These are phyloP conservation scores for Heliothis peltigera DNA, from an alignment of 2,888 invertebrate species.

Conservation along the genomic window DNA sequence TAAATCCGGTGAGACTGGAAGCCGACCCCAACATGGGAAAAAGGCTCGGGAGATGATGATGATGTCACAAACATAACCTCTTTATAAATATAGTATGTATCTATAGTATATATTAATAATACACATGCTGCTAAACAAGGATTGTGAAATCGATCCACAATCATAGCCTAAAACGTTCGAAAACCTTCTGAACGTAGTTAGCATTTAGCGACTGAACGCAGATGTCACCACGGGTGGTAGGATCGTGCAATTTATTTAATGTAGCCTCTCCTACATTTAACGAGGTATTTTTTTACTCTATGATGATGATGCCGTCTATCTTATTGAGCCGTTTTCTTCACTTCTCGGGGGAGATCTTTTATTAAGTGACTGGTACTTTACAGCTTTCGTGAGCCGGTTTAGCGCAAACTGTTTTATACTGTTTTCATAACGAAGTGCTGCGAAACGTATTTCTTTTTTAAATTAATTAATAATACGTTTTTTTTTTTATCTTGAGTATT, in stretches of 20 bases:
- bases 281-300: conserved; percentile 79
- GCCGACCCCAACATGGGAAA: too few species aligned
- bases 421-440: conserved; percentile 27
- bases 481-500: background rate
- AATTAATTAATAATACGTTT: too few species aligned
- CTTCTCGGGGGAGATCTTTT: conserved; percentile 82
- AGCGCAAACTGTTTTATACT: conserved; percentile 64
- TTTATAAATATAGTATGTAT: too few species aligned
- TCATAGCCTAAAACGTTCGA: conserved; percentile 46
- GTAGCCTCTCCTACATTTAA: conserved; percentile 81
- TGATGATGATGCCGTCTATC: conserved; percentile 83
- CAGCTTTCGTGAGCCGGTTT: conserved; percentile 71
- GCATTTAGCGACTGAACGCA: conserved; percentile 71
- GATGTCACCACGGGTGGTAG: conserved; percentile 78
- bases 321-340: conserved; percentile 86
- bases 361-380: conserved; percentile 84
- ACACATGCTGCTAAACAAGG: too few species aligned
- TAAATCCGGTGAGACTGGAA: too few species aligned
- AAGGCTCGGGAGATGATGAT: too few species aligned
- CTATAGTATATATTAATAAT: too few species aligned
- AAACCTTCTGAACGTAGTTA: conserved; percentile 60
- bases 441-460: too few species aligned
- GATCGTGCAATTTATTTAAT: conserved; percentile 87
- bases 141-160: conserved; percentile 7
- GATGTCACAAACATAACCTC: too few species aligned